A percentile compares a stretch with the other conserved stretches of the same genome.
Conservation (phyloP, 1,140 invertebrate species). For the Drosophila auraria region DNA sequence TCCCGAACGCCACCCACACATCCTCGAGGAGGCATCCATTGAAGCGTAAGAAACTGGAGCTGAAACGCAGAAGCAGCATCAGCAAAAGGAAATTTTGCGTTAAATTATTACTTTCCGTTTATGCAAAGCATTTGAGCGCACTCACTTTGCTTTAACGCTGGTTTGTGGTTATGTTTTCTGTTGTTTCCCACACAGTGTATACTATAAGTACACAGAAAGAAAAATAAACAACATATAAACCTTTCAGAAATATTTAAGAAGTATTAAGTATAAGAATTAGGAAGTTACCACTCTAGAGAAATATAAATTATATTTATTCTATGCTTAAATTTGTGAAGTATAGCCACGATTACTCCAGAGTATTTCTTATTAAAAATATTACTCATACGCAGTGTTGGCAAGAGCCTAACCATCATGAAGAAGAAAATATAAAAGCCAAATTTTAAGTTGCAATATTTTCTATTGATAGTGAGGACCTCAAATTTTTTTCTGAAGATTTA, state of each 20-base stretch:
- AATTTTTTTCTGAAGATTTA: too few species aligned
- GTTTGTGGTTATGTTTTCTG: slow-evolving; percentile 62
- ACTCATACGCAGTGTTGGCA: too few species aligned
- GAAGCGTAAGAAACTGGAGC: slow-evolving; percentile 78
- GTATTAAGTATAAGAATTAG: background rate
- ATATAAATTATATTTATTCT: background rate
- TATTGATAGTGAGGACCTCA: too few species aligned
- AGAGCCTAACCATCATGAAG: too few species aligned
- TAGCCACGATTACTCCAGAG: too few species aligned
- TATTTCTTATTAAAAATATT: too few species aligned
- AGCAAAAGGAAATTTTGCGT: slow-evolving; percentile 84
- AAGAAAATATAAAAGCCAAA: too few species aligned
- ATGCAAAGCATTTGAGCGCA: slow-evolving; percentile 80
- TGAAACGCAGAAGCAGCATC: slow-evolving; percentile 49
- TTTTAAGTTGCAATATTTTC: too few species aligned
- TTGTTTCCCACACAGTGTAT: slow-evolving; percentile 32
- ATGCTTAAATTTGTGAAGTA: too few species aligned
- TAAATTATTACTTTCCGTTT: slow-evolving; percentile 85
- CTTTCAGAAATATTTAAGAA: background rate
- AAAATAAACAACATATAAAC: background rate
- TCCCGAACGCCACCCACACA: slow-evolving; percentile 9
- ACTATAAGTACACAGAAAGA: background rate
- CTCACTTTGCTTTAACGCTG: slow-evolving; percentile 71
- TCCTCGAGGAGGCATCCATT: slow-evolving; percentile 52
- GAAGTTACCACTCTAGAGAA: background rate